These are phyloP conservation scores for Hydraecia micacea DNA, from an alignment of 2,888 invertebrate species.

Conservation along the genomic window DNA sequence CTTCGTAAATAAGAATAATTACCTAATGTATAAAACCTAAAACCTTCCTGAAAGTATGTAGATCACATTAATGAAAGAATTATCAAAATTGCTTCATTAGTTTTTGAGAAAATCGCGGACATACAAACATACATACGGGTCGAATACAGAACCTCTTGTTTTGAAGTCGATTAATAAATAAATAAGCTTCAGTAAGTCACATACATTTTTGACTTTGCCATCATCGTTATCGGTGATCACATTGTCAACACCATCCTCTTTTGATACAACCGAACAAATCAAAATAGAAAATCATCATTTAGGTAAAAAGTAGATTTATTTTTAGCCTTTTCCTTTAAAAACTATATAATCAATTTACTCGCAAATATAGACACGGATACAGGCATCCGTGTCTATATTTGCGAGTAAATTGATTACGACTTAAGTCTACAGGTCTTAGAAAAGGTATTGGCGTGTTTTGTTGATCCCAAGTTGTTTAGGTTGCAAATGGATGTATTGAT, in stretches of 20 bases:
- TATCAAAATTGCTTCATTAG: too few relatives aligned
- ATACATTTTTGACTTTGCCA: background rate
- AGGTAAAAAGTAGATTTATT: slow-evolving; percentile 13
- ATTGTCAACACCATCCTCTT: background rate
- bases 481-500: background rate
- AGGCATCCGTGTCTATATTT: background rate
- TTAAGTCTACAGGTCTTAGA: slow-evolving; percentile 15
- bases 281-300: background rate
- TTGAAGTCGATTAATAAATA: too few relatives aligned
- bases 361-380: too few relatives aligned
- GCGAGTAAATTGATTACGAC: background rate
- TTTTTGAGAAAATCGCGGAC: too few relatives aligned
- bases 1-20: too few relatives aligned
- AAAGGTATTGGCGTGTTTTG: background rate
- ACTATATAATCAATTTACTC: too few relatives aligned
- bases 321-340: slow-evolving; percentile 15
- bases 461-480: background rate
- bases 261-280: background rate
- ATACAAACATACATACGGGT: too few relatives aligned
- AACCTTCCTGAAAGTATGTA: too few relatives aligned
- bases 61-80: too few relatives aligned
- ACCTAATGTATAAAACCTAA: too few relatives aligned
- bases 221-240: background rate
- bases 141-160: too few relatives aligned
- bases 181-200: background rate